Evolutionary conservation across 1,140 invertebrate genomes (phyloP), one percentile per base, ranked within the genome.

Genomic region (Galleria mellonella): DNA sequence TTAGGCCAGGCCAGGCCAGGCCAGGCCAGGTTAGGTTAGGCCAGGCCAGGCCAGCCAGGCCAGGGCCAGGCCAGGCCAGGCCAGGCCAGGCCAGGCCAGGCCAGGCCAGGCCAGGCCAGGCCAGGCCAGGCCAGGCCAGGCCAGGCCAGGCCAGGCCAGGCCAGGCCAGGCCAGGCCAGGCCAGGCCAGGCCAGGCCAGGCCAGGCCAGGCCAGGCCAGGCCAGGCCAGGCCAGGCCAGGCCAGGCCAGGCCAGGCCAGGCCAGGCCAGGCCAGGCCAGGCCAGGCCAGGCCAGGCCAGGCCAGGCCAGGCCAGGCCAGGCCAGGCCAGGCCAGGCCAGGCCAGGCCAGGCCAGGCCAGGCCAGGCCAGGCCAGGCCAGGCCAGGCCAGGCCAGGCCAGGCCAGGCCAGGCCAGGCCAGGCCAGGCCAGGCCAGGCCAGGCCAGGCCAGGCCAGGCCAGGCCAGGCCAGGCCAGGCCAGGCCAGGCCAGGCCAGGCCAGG

Each of bases 271-370:
- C n/a, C n/a, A n/a, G n/a, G 33, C 31, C 29, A 31, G 29, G 51
- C 47, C 45, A 49, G 46, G 51, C 43, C 48, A 54, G 44, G 44
- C 38, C 33, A 47, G 44, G 39, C 43, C 39, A 39, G 44, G 42
- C 38, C 40, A 45, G 45, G 41, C 39, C 44, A 41, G 45, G 40
- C 48, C 45, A 44, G 51, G 51, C 48, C 48, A 48, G 45, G 51
- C 48, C 45, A 50, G 52, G 47, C 50, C 50, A 55, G 52, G 52
- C 50, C 50, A 50, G 52, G 52, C 50, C 50, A n/a, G n/a, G n/a
- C n/a, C n/a, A n/a, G n/a, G n/a, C n/a, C n/a, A n/a, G n/a, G n/a
- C n/a, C n/a, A n/a, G n/a, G n/a, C n/a, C n/a, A n/a, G n/a, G n/a
- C n/a, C n/a, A n/a, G n/a, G n/a, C n/a, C n/a, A n/a, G n/a, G n/a